Evolutionary conservation across 2,113 vertebrate species (phyloP).

Genomic region (Mesitornis unicolor): DNA sequence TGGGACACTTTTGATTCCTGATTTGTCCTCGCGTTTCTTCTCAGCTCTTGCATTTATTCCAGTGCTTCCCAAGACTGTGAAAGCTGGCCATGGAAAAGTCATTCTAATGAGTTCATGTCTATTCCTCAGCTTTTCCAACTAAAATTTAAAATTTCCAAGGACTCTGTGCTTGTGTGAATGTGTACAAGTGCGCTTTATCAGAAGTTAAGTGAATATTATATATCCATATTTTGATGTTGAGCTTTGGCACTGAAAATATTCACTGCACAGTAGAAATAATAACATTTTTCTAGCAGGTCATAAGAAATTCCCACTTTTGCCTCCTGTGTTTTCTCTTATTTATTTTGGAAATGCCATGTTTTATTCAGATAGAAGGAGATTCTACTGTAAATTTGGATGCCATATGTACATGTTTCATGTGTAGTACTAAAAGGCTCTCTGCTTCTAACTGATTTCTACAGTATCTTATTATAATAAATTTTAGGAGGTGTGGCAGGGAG

Average conservation of each 20-base stretch:
- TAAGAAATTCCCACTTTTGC: neutral
- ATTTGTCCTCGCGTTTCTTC: neutral
- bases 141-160: neutral
- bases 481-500: neutral
- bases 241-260: neutral
- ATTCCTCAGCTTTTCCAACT: neutral
- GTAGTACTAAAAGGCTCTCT: neutral
- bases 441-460: neutral
- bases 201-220: neutral
- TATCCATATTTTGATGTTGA: neutral
- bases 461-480: neutral
- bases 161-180: neutral
- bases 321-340: constrained; percentile 11
- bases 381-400: neutral
- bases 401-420: neutral
- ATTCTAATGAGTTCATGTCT: neutral
- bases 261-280: neutral
- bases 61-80: neutral
- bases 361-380: constrained; percentile 15
- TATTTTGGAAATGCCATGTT: constrained; percentile 13
- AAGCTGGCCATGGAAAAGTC: neutral
- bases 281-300: neutral
- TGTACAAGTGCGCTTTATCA: neutral
- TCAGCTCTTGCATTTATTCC: neutral
- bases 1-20: neutral